Conservation (phyloP, 2,888 invertebrate species). For the Beris morrisii region DNA sequence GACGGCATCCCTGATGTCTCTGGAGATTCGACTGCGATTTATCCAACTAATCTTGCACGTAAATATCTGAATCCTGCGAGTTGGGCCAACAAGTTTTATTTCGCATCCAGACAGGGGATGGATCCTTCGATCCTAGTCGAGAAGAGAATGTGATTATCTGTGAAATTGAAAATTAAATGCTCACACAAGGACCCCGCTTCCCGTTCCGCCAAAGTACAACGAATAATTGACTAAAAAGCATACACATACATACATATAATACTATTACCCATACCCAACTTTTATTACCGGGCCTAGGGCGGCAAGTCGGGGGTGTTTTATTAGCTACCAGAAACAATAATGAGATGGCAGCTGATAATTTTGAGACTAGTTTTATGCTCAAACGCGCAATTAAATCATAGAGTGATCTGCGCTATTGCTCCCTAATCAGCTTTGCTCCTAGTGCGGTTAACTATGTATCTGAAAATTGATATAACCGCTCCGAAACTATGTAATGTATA, state of each 20-base stretch:
- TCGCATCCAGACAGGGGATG: conserved; percentile 21
- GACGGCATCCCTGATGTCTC: conserved; percentile 12
- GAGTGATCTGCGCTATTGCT: conserved; percentile 38
- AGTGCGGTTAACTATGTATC: conserved; percentile 21
- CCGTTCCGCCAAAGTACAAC: conserved; percentile 22
- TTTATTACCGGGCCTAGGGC: background rate
- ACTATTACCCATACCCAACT: background rate
- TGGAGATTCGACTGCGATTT: conserved; percentile 33
- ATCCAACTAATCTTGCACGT: conserved; percentile 38
- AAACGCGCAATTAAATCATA: conserved; percentile 51
- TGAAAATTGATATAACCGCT: conserved; percentile 20
- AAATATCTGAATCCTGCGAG: conserved; percentile 19
- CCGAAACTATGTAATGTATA: conserved; percentile 21
- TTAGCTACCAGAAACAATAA: conserved; percentile 7
- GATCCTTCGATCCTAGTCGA: conserved; percentile 22
- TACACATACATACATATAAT: conserved; percentile 24
- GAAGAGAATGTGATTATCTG: conserved; percentile 38
- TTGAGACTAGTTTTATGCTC: conserved; percentile 38
- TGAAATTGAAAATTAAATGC: conserved; percentile 40
- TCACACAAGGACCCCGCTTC: conserved; percentile 30
- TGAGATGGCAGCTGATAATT: conserved; percentile 34
- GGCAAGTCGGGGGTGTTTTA: background rate
- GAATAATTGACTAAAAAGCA: conserved; percentile 38
- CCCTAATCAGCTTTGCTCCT: conserved; percentile 30
- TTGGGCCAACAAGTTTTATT: conserved; percentile 19